Base-by-base conservation (phyloP, 2,888 invertebrate species). In the Ametastegia equiseti region DNA sequence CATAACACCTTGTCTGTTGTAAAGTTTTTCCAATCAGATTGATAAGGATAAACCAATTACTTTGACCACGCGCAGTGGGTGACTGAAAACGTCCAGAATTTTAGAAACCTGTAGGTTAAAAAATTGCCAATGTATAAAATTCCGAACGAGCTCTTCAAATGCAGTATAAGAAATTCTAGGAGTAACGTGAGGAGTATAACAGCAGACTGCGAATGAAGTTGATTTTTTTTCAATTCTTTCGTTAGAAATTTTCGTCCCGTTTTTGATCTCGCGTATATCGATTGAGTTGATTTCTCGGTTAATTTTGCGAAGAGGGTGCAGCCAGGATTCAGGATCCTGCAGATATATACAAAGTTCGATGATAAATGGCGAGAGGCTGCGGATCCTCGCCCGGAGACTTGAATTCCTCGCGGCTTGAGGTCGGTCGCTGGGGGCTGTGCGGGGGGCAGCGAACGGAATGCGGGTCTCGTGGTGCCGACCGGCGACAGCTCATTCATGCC, bases 401-500 rank as follows among this genome's bases (percentile, higher is more conserved):
- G 75, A 73, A 57, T 81, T 77, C 75, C 60, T 60, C 81, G n/a
- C 30, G 47, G 23, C 13, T 36, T 33, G 9, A 63, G 42, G 71
- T 27, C 42, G 71, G 69, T 5, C 57, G 75, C 19, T 47, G 23
- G 63, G 19, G 42, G 67, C 60, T n/a, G 80, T 63, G 81, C 81
- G 81, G 83, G 83, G 82, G 78, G 82, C 84, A 83, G 83, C 83
- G 83, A 82, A 81, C 81, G 85, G 85, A 84, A 85, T 84, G 84
- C 84, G 83, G 84, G 85, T 81, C 60, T 78, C 82, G 84, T 82
- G 83, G 82, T 79, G 83, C 78, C 81, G 60, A 71, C 50, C 73
- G 57, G 82, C 82, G 83, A 85, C 83, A 82, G 84, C 83, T 84
- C 85, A 85, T 85, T 85, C 85, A 85, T 84, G 83, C 83, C 84